Evolutionary conservation across 2,888 invertebrate species (phyloP).

Genomic region (Sminthurinus aureus): DNA sequence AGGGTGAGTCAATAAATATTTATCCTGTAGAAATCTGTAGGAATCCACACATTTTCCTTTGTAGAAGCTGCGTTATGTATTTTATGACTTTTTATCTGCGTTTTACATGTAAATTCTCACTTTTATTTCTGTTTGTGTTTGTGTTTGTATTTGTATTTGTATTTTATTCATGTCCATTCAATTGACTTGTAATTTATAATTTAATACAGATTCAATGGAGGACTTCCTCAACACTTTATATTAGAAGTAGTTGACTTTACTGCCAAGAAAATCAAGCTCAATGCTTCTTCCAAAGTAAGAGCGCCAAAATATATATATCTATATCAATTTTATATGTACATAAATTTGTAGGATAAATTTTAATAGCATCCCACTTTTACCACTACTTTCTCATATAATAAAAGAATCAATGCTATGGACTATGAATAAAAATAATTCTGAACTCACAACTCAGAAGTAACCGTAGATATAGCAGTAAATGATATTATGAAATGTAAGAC

Average conservation of each 20-base stretch:
- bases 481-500: background rate
- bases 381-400: too few relatives aligned
- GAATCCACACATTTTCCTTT: too few relatives aligned
- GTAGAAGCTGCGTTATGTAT: too few relatives aligned
- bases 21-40: background rate
- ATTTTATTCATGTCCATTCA: background rate
- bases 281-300: conserved; percentile 66
- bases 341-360: too few relatives aligned
- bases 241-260: conserved; percentile 81
- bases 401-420: too few relatives aligned
- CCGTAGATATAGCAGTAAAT: too few relatives aligned
- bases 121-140: too few relatives aligned
- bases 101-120: background rate
- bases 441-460: background rate
- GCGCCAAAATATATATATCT: too few relatives aligned
- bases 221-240: conserved; percentile 84
- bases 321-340: too few relatives aligned
- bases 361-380: too few relatives aligned
- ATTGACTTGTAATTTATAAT: background rate
- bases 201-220: conserved; percentile 66
- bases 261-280: conserved; percentile 71
- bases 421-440: background rate
- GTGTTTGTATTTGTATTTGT: background rate
- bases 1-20: conserved; percentile 63
- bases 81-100: too few relatives aligned